Base-by-base conservation (phyloP, 2,888 invertebrate genomes). In the Dasypolia templi region DNA sequence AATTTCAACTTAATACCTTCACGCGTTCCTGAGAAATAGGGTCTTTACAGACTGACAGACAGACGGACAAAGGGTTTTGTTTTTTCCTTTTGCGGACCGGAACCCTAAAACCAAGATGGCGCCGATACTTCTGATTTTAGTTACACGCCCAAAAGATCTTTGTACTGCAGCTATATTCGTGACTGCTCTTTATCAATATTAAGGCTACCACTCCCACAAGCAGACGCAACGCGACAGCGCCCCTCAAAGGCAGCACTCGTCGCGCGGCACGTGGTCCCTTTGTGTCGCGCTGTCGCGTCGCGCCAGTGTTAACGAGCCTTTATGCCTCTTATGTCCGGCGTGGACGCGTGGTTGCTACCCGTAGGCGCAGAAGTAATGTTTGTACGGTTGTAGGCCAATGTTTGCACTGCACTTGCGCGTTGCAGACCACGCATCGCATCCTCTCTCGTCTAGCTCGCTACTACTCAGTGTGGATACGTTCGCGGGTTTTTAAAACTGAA, bases 381-480 rank as follows among this genome's bases (percentile, higher is more conserved):
- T 81, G 79, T 79, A 69, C 64, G 73, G 56, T 61, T 87, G 77
- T 83, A 86, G 61, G 81, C 65, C 53, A 44, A 55, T 86, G 77
- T 86, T 86, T 86, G 87, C 77, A 17, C 11, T 70, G 79, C 86
- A 86, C 86, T 86, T 63, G 74, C 66, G 72, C 64, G 64, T 72
- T 63, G 79, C 75, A 69, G 63, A 71, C 77, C 42, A 65, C 67
- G 84, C 53, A 53, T 61, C 67, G 77, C 46, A 32, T 61, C 44
- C 76, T 69, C 77, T 55, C 42, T 65, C 26, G 61, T 51, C 53
- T 42, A 26, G 51, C 55, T 14, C 29, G 12, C 65, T 79, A 39
- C 29, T 53, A 51, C 73, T 72, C 63, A 61, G 35, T 46, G 75
- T 35, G 61, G 42, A 70, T 75, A 71, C 32, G 26, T 82, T 64